Evolutionary conservation across 2,113 vertebrate species (phyloP), one percentile per base, ranked within the genome.

Genomic region (Epinephelus cyanopodus): DNA sequence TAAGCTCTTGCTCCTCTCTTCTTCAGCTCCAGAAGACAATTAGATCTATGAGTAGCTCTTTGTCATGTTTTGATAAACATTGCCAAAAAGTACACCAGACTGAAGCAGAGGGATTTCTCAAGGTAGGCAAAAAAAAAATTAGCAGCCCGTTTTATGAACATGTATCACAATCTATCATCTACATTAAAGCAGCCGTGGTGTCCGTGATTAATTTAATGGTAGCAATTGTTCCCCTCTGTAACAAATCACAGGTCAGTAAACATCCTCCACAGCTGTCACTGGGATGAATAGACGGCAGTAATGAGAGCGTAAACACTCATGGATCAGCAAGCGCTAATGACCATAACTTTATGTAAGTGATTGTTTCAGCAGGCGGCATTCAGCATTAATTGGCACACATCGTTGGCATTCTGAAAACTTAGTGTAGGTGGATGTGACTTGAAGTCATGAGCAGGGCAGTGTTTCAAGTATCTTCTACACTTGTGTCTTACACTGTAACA

Each of bases 201-300:
- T 75, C 74, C 60, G 13, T 25, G 39, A 14, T 29, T 76, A 77
- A 86, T 79, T 84, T 74, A 88, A 64, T 69, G 64, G 27, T 13
- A 54, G 88, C 69, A 48, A 68, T 68, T 83, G 80, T 72, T 68
- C 74, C 45, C 45, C 61, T 37, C 74, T 21, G 68, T 54, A 72
- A 79, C 74, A 75, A 74, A 90, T 76, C 73, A 65, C 66, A 77
- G 89, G 84, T 90, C 86, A 85, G 87, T 87, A 73, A 85, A 81
- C 75, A 80, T 69, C 70, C 61, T 83, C 64, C 77, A 70, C 62
- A 82, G 73, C 78, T 84, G 81, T 83, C 71, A 76, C 58, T 42
- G n/a, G 67, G 64, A 86, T 78, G 84, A 90, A 86, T 88, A 87
- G 79, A 88, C 23, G 72, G 14, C 86, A 79, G 78, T 88, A 90